Evolutionary conservation across 2,888 invertebrate species (phyloP), one percentile per base, ranked within the genome.

Genomic region (Augiades crinisus): DNA sequence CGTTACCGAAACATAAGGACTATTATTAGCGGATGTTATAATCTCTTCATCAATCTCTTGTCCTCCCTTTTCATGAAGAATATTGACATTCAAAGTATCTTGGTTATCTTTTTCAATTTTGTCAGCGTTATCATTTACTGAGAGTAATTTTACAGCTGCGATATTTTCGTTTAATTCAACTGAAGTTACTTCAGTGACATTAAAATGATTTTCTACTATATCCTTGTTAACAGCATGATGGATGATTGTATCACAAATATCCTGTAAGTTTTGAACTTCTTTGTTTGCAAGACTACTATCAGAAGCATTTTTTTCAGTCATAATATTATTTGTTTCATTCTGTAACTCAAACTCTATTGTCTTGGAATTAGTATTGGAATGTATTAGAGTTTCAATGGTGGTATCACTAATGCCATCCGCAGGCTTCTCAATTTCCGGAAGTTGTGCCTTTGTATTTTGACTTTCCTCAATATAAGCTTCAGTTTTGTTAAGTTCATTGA

Each of bases 1-100:
- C 44, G 65, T 62, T 5, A 83, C 66, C 16, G 72, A 77, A 27
- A 80, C 71, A 65, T 72, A 81, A 6, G 81, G 78, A 44, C 81
- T 81, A 46, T 74, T 77, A 54, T 70, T 75, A 65, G 68, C 74
- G 30, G 81, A 81, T 17, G 69, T 44, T 31, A 73, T 50, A 3
- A 78, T 59, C 68, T 80, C 79, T 55, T 76, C 76, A 49, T 70
- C 71, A 24, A 43, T 17, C 10, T 52, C 37, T 8, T 53, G 33
- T 36, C 50, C 17, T 6, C 2, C 24, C 4, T 33, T 52, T 19
- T 49, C 21, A 8, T 16, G 7, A 5, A 13, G 14, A 5, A n/a
- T 24, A 12, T 10, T 16, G 12, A 17, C 31, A 31, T n/a, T 17
- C 6, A 2, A 14, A 14, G 19, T n/a, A 16, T 4, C 27, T 24